A percentile compares a stretch with the other conserved stretches of the same genome.
Conservation (phyloP, 2,113 vertebrate genomes). For the Apaloderma vittatum region DNA sequence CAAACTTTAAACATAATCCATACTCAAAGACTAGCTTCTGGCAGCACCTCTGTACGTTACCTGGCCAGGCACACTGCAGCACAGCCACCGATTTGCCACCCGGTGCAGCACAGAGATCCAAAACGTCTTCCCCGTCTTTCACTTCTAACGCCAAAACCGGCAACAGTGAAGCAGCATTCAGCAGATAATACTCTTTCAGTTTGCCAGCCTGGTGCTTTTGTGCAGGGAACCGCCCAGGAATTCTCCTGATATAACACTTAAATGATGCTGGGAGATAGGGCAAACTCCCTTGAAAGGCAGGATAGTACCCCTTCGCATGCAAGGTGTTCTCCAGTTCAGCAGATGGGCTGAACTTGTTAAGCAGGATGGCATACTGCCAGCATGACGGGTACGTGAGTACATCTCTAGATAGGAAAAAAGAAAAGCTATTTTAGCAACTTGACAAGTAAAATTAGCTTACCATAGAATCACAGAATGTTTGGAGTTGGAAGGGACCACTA, state of each 20-base stretch:
- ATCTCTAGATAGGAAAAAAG: constrained; percentile 71
- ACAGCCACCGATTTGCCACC: constrained; percentile 92
- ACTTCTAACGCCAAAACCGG: constrained; percentile 90
- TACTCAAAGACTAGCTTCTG: background rate
- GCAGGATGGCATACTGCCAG: constrained; percentile 92
- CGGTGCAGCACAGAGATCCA: constrained; percentile 96
- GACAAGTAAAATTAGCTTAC: background rate
- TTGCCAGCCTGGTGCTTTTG: constrained; percentile 85
- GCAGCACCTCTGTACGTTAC: constrained; percentile 54
- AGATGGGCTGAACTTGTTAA: constrained; percentile 87
- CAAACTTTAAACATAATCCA: background rate
- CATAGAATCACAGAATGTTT: background rate
- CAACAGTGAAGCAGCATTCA: constrained; percentile 93
- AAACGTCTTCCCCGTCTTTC: constrained; percentile 84
- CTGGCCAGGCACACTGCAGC: constrained; percentile 89
- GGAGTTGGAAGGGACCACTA: too few species aligned
- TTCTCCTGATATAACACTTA: constrained; percentile 84
- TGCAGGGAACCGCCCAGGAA: constrained; percentile 81
- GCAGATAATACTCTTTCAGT: constrained; percentile 91
- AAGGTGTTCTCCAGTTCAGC: constrained; percentile 80
- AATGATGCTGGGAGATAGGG: constrained; percentile 70
- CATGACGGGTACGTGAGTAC: constrained; percentile 82
- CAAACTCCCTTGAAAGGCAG: constrained; percentile 71
- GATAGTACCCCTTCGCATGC: constrained; percentile 79
- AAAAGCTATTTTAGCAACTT: background rate